Base-by-base conservation (phyloP, 1,140 invertebrate species). In the Drosophila mayri region DNA sequence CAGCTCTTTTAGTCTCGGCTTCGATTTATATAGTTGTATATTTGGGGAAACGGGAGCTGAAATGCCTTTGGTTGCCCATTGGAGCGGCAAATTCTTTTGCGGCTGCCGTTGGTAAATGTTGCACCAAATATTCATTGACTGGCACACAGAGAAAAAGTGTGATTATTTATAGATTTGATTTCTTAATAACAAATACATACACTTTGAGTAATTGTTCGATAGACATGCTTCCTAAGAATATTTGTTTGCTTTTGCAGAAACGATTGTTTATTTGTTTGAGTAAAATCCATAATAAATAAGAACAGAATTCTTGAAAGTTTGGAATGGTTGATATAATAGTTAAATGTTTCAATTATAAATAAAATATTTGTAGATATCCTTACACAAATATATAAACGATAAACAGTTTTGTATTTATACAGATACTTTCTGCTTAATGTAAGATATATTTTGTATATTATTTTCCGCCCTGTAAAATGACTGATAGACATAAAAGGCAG, bases 81-180 rank as follows among this genome's bases (percentile, higher is more conserved):
- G 79, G 55, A 76, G 82, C 66, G 83, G 75, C 83, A 86, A 86
- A 87, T 86, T 81, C 82, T 79, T 78, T 87, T 86, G 78, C 59
- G 59, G 66, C 61, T 55, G 61, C 49, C 61, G 46, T 50, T 80
- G 71, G 54, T 50, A 68, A 70, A 64, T 65, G 74, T 77, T 77
- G 74, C 75, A 58, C 50, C 20, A 62, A 76, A 61, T 76, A 76
- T 73, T 70, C 44, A 61, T 61, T 61, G 40, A 20, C 54, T 35
- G 22, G 35, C 38, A 60, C 49, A 30, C 28, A 40, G 50, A 18
- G 32, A 54, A 44, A 66, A 67, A 67, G 14, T 32, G 35, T 40
- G 1, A 16, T 16, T 25, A 22, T 16, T 9, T 4, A 47, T 0
- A 8, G 20, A 25, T 20, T 46, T 3, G 2, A 20, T 46, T 14